Evolutionary conservation across 2,888 invertebrate species (phyloP).

Genomic region (Drosophila greeni): DNA sequence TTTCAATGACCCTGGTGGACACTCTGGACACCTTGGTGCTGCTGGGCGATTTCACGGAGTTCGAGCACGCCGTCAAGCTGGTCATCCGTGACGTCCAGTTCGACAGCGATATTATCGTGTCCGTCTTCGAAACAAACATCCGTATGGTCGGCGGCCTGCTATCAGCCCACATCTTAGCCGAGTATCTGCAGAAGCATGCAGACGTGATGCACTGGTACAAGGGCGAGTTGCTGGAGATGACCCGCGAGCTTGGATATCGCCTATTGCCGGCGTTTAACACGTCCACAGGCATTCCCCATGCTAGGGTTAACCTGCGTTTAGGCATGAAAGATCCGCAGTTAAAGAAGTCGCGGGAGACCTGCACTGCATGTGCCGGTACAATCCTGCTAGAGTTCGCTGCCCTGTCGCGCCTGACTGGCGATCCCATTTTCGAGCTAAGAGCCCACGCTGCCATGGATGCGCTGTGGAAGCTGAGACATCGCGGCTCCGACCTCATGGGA

Average conservation of each 20-base stretch:
- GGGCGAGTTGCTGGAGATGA: slow-evolving; percentile 92
- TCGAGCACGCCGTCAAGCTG: slow-evolving; percentile 92
- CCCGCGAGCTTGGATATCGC: slow-evolving; percentile 94
- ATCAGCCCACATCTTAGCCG: slow-evolving; percentile 94
- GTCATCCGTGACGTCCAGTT: slow-evolving; percentile 93
- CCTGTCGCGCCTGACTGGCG: slow-evolving; percentile 93
- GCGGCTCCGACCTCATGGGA: slow-evolving; percentile 94
- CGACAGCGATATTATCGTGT: slow-evolving; percentile 96
- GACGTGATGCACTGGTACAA: slow-evolving; percentile 90
- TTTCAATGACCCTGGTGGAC: slow-evolving; percentile 96
- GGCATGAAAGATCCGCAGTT: slow-evolving; percentile 89
- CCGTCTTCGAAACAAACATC: slow-evolving; percentile 99
- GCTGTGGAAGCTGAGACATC: slow-evolving; percentile 95
- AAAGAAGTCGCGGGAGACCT: slow-evolving; percentile 91
- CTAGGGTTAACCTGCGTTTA: slow-evolving; percentile 91
- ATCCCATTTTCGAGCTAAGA: slow-evolving; percentile 94
- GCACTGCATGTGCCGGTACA: slow-evolving; percentile 98
- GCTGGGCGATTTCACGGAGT: slow-evolving; percentile 95
- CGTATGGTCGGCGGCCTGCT: slow-evolving; percentile 96
- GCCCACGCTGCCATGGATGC: slow-evolving; percentile 98
- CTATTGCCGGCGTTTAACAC: slow-evolving; percentile 99
- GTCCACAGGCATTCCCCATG: slow-evolving; percentile 97
- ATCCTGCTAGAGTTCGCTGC: slow-evolving; percentile 99
- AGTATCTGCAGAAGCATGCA: slow-evolving; percentile 87
- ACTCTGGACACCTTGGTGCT: slow-evolving; percentile 94